Percentiles rank a stretch among this genome's conserved stretches.
These are phyloP conservation scores for Eupeodes luniger DNA, from an alignment of 2,888 invertebrate species.

Conservation along the genomic window DNA sequence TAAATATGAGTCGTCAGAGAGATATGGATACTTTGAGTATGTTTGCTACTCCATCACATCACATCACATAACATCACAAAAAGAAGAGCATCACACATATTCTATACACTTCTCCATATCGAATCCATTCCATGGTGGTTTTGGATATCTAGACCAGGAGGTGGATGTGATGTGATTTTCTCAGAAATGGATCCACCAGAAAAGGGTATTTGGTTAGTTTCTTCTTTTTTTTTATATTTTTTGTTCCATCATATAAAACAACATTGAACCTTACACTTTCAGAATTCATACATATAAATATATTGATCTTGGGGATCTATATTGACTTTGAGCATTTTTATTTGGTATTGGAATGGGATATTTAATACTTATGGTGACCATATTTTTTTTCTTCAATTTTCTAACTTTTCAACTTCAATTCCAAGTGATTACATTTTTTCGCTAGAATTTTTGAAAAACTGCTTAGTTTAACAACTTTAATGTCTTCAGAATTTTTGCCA, in stretches of 20 bases:
- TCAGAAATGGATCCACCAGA: constrained; percentile 9
- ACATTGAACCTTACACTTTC: constrained; percentile 24
- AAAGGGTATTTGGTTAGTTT: background rate
- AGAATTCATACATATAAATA: too few relatives aligned
- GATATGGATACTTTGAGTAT: constrained; percentile 66
- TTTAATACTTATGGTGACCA: constrained; percentile 11
- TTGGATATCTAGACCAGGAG: background rate
- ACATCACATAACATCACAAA: background rate
- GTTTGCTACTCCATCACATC: constrained; percentile 59
- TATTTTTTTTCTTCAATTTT: background rate
- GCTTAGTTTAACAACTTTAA: too few relatives aligned
- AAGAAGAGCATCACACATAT: background rate
- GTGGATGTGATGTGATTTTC: constrained; percentile 12
- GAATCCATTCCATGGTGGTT: constrained; percentile 6
- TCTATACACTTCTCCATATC: background rate
- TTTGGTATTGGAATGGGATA: constrained; percentile 20
- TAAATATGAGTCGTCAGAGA: constrained; percentile 35
- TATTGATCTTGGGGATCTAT: constrained; percentile 18
- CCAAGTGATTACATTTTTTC: background rate
- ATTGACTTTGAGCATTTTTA: constrained; percentile 35
- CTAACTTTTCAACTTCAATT: background rate
- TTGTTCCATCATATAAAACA: constrained; percentile 33
- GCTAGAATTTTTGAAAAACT: background rate
- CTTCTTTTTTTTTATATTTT: background rate
- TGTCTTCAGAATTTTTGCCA: too few relatives aligned